Conservation (phyloP, 1,140 invertebrate species). For the Thaumetopoea pityocampa region DNA sequence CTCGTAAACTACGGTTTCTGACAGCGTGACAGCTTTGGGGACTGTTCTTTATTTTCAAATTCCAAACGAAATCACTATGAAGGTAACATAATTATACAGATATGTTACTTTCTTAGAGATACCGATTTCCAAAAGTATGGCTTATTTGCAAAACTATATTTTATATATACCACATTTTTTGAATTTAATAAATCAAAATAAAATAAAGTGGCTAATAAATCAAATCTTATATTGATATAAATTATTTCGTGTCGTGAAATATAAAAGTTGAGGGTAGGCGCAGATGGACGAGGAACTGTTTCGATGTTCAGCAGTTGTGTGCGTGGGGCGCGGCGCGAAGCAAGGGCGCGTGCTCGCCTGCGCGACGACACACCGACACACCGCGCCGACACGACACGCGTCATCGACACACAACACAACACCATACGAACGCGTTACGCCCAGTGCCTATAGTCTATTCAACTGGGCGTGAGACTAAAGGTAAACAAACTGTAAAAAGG, state of each 20-base stretch:
- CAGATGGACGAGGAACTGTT: slow-evolving; percentile 9
- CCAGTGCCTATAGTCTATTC: slow-evolving; percentile 4
- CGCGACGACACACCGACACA: slow-evolving; percentile 11
- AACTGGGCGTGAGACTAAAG: neutral
- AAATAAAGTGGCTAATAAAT: neutral
- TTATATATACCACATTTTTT: too few relatives aligned
- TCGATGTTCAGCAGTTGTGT: slow-evolving; percentile 52
- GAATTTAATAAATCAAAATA: too few relatives aligned
- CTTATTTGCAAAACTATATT: too few relatives aligned
- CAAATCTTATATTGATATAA: neutral
- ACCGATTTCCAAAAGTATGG: too few relatives aligned
- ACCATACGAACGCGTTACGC: slow-evolving; percentile 13
- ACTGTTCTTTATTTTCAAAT: too few relatives aligned
- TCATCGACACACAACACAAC: too few relatives aligned
- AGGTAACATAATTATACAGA: too few relatives aligned
- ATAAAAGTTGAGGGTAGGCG: slow-evolving; percentile 10
- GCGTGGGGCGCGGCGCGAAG: slow-evolving; percentile 49
- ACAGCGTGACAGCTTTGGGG: too few relatives aligned
- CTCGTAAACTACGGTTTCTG: too few relatives aligned
- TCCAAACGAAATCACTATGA: too few relatives aligned
- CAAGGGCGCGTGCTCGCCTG: slow-evolving; percentile 35
- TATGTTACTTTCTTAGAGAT: too few relatives aligned
- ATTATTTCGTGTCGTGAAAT: neutral
- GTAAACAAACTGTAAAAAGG: too few relatives aligned
- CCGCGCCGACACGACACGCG: slow-evolving; percentile 7